Evolutionary conservation across 2,888 invertebrate genomes (phyloP), one percentile per base, ranked within the genome.

Genomic region (Drosophila setosimentum): DNA sequence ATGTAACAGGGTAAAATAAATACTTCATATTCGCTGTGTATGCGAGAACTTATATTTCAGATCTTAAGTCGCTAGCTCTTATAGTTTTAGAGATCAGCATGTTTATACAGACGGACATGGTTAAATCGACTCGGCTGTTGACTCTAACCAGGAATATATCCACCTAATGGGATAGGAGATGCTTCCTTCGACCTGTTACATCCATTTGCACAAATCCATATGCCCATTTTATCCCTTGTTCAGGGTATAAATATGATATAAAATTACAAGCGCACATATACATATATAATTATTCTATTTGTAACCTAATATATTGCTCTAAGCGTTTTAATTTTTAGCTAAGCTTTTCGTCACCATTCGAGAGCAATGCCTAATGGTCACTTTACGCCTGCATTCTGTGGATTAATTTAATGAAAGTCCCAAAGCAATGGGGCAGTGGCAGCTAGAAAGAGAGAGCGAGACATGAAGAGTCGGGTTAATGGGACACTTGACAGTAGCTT

Each of bases 351-450:
- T 49, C 59, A 70, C 58, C 42, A 65, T 68, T 76, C 64, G n/a
- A 59, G 69, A 73, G 62, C 73, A 76, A 74, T 87, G 77, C 80
- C 80, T 80, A 82, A 82, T 80, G 78, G 84, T 83, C 80, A 84
- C 82, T 78, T 82, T 70, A 82, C 73, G 67, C 66, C 70, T 80
- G 80, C 68, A 80, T 66, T 71, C 61, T 78, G 68, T 72, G 80
- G 66, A 78, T 68, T 72, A 71, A 70, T 30, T 55, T 65, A 67
- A 73, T 59, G 66, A 40, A 21, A 30, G 16, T 5, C 13, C 5
- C 29, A 40, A 29, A 55, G 18, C 29, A 21, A 16, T 35, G 18
- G 16, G 24, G 6, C 54, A 32, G 33, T 55, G 27, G 37, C 53
- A 35, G 27, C 45, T 13, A 18, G 55, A 30, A 21, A 30, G 16